Evolutionary conservation across 1,140 invertebrate genomes (phyloP).

Genomic region (Leptonema lineaticorne): DNA sequence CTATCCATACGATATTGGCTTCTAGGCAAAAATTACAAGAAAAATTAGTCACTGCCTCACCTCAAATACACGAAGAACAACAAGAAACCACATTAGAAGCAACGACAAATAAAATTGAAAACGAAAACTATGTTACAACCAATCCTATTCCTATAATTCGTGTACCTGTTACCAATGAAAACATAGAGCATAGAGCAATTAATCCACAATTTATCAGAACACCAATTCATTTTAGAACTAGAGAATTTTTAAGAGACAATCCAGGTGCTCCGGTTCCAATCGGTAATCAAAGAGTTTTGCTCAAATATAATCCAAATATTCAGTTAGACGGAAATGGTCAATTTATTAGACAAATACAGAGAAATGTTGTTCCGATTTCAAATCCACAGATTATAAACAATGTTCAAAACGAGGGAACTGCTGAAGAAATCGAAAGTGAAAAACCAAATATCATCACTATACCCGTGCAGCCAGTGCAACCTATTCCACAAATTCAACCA

Average conservation of each 20-base stretch:
- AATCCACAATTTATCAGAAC: constrained; percentile 55
- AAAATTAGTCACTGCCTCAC: constrained; percentile 51
- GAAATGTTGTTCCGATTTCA: constrained; percentile 36
- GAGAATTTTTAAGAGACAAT: constrained; percentile 54
- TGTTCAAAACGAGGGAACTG: constrained; percentile 23
- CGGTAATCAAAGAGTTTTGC: constrained; percentile 55
- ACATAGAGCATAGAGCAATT: constrained; percentile 51
- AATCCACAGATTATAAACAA: constrained; percentile 18
- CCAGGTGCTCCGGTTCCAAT: constrained; percentile 54
- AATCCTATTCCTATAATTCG: constrained; percentile 53
- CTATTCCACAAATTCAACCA: too few relatives aligned
- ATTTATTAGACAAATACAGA: constrained; percentile 46
- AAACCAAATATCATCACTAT: constrained; percentile 35
- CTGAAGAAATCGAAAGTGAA: constrained; percentile 24
- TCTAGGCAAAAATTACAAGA: constrained; percentile 51
- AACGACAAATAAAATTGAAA: constrained; percentile 52
- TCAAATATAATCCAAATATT: constrained; percentile 48
- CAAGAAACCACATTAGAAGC: constrained; percentile 55
- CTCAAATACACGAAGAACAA: constrained; percentile 47
- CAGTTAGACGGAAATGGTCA: constrained; percentile 52
- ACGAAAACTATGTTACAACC: constrained; percentile 50
- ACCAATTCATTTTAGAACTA: constrained; percentile 53
- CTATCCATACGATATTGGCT: constrained; percentile 49
- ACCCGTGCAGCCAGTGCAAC: constrained; percentile 26
- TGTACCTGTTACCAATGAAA: constrained; percentile 46